Conservation (phyloP, 30 jellyfish, hydroid and myxozoan genomes). For the Sanderia malayensis region DNA sequence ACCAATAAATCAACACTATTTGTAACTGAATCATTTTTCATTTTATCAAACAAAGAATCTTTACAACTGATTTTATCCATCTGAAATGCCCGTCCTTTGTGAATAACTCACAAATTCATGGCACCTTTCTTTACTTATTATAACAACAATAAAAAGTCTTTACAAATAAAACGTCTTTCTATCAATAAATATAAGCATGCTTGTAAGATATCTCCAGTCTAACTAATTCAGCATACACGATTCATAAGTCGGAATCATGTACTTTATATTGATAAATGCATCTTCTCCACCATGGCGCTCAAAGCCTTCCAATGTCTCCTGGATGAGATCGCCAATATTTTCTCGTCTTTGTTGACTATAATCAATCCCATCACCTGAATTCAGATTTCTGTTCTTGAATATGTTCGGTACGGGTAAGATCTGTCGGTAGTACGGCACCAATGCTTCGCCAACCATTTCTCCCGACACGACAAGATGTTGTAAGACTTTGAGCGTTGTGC, state of each 20-base stretch:
- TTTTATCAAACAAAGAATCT: neutral
- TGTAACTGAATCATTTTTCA: neutral
- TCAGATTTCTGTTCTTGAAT: conserved; percentile 76
- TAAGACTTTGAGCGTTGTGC: conserved; percentile 80
- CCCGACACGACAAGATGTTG: conserved; percentile 86
- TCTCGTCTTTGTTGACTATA: conserved; percentile 94
- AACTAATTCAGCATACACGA: conserved; percentile 83
- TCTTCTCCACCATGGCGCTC: conserved; percentile 96
- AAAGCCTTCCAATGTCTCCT: conserved; percentile 83
- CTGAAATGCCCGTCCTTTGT: neutral
- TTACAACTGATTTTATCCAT: neutral
- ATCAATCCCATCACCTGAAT: conserved; percentile 90
- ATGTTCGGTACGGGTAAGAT: conserved; percentile 81
- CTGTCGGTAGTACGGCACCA: conserved; percentile 96
- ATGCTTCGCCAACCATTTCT: conserved; percentile 89
- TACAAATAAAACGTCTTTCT: neutral
- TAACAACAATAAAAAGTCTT: neutral
- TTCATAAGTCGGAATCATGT: conserved; percentile 95
- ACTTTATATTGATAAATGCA: conserved; percentile 93
- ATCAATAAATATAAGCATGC: neutral
- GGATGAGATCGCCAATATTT: conserved; percentile 89
- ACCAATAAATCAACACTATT: no score
- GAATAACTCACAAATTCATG: neutral
- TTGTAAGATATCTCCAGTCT: neutral
- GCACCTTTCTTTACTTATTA: neutral